These are phyloP conservation scores for Laticauda colubrina DNA, from an alignment of 2,113 vertebrate species.

Conservation along the genomic window DNA sequence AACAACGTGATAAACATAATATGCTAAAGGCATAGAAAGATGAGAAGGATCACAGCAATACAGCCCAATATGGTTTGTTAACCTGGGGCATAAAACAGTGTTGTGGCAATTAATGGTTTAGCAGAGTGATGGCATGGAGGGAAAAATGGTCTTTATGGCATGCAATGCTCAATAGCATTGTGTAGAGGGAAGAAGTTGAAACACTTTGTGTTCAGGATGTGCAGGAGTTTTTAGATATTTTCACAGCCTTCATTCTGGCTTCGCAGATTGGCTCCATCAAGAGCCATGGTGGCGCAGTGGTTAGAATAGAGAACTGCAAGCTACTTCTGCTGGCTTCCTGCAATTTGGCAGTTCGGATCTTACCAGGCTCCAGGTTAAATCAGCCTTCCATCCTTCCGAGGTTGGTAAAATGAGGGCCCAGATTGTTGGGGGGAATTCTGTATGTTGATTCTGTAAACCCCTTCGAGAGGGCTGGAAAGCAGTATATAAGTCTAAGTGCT, in stretches of 20 bases:
- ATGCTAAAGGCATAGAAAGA: background rate
- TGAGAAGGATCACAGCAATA: background rate
- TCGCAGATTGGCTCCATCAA: background rate
- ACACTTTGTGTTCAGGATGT: background rate
- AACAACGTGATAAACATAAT: background rate
- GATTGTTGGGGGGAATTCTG: too few species aligned
- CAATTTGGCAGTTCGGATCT: too few species aligned
- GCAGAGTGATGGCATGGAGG: background rate
- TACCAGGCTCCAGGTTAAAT: too few species aligned
- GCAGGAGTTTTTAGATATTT: background rate
- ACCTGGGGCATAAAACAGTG: background rate
- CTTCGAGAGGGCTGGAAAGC: too few species aligned
- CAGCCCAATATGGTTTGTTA: background rate
- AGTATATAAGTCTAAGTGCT: too few species aligned
- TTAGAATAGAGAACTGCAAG: too few species aligned
- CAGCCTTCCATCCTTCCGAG: too few species aligned
- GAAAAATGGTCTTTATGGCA: background rate
- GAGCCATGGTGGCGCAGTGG: too few species aligned
- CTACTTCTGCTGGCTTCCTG: too few species aligned
- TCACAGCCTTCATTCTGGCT: background rate
- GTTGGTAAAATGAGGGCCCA: too few species aligned
- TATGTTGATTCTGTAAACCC: too few species aligned
- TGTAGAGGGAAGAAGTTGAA: background rate
- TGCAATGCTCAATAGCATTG: background rate
- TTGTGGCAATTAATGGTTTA: background rate